A percentile compares a stretch with the other conserved stretches of the same genome.
These are phyloP conservation scores for Manis crassicaudata DNA, from an alignment of 2,797 vertebrate genomes.

Conservation along the genomic window DNA sequence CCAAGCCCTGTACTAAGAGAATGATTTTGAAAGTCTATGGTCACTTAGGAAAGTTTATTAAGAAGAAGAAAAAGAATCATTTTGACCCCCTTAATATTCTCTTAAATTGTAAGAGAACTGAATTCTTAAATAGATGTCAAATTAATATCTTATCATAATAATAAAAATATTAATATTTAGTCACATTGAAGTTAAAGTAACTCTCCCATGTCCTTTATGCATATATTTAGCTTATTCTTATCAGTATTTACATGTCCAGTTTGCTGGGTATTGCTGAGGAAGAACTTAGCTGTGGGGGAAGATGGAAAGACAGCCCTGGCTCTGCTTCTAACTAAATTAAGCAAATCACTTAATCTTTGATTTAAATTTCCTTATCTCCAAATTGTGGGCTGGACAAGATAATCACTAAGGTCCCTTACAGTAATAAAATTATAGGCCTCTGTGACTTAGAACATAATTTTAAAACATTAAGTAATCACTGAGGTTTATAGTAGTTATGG, in stretches of 20 bases:
- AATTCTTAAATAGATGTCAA: conserved; percentile 2
- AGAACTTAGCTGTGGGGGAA: background rate
- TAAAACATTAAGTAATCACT: conserved; percentile 52
- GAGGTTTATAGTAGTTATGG: conserved; percentile 47
- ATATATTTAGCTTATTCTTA: background rate
- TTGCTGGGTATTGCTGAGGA: background rate
- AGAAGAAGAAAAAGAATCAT: conserved; percentile 3
- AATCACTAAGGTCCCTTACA: conserved; percentile 16
- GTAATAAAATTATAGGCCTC: conserved; percentile 68
- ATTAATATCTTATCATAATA: background rate
- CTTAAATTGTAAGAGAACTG: background rate
- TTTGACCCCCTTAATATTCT: conserved; percentile 19
- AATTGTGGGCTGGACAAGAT: conserved; percentile 46
- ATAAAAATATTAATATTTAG: background rate
- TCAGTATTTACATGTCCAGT: background rate
- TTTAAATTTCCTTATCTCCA: conserved; percentile 68
- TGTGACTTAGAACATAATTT: conserved; percentile 64
- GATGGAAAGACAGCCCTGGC: background rate
- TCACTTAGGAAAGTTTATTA: background rate
- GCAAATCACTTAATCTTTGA: conserved; percentile 56
- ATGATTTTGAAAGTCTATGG: conserved; percentile 5
- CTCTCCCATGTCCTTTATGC: background rate
- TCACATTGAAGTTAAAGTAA: background rate
- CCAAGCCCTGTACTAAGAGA: background rate
- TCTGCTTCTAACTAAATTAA: conserved; percentile 61